Evolutionary conservation across 2,888 invertebrate species (phyloP), one percentile per base, ranked within the genome.

Genomic region (Zygothrica quintamaculata): DNA sequence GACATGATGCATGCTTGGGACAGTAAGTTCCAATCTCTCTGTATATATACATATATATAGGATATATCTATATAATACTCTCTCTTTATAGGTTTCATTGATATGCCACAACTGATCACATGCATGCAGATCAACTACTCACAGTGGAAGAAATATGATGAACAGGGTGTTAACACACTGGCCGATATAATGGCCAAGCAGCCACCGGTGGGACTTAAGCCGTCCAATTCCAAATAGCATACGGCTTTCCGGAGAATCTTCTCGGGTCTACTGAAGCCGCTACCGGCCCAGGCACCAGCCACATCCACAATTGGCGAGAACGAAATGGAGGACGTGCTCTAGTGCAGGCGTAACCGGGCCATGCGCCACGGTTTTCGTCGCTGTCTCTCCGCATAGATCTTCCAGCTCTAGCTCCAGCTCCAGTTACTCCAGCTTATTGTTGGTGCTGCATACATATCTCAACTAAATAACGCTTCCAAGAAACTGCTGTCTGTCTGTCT

Each of bases 1-100:
- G 98, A 98, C 89, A 98, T 99, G 97, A 97, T 99, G 92, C 97
- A 98, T 89, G 97, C 97, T 25, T 99, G 98, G 98, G 96, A 98
- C 89, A 96, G 98, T 96, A 87, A 92, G 93, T 92, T 8, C 9
- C n/a, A n/a, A n/a, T n/a, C n/a, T n/a, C n/a, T n/a, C n/a, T n/a
- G n/a, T n/a, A n/a, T n/a, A n/a, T n/a, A 29, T 6, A 0, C 6
- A 1, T 4, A 2, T 47, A 5, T 7, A 12, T 5, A n/a, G 5
- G 18, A 5, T 22, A 3, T 22, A 7, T 50, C 12, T 9, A n/a
- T 1, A 1, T 4, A n/a, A 26, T 51, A 25, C 15, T 11, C 9
- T 9, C 0, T 13, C 31, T 50, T 50, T 26, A 64, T 91, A 97
- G 98, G 96, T 50, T 97, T 98, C 91, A 95, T 97, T 88, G 97